These are phyloP conservation scores for Drosophila peninsularis DNA, from an alignment of 2,888 invertebrate species.

Conservation along the genomic window DNA sequence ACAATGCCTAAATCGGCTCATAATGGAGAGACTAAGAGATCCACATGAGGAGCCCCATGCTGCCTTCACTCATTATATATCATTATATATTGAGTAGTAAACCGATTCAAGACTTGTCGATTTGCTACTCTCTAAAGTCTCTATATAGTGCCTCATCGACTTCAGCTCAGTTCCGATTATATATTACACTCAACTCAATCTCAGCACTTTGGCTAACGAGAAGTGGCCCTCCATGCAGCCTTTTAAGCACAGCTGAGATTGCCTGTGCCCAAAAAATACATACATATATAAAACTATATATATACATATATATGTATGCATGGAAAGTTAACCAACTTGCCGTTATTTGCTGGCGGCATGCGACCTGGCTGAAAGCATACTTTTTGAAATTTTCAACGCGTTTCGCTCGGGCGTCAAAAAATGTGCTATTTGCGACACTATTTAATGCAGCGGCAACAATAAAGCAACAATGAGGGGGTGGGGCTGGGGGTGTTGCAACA, in stretches of 20 bases:
- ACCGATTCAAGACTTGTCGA: too few species aligned
- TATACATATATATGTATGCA: background rate
- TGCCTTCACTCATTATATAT: too few species aligned
- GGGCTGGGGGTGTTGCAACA: background rate
- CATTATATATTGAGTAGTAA: too few species aligned
- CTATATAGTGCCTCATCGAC: too few species aligned
- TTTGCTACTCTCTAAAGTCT: too few species aligned
- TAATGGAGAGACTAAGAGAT: too few species aligned
- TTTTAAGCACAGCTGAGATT: background rate
- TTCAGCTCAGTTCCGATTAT: too few species aligned
- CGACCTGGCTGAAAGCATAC: slow-evolving; percentile 36
- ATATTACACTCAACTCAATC: too few species aligned
- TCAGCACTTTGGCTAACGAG: too few species aligned
- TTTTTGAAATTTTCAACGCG: slow-evolving; percentile 15
- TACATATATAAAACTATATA: background rate
- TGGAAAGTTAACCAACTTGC: slow-evolving; percentile 15
- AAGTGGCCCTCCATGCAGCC: too few species aligned
- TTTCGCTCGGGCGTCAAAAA: slow-evolving; percentile 53
- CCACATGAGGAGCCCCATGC: too few species aligned
- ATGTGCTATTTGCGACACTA: slow-evolving; percentile 68
- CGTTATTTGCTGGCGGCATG: slow-evolving; percentile 32
- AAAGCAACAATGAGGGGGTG: background rate
- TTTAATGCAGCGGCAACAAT: slow-evolving; percentile 42
- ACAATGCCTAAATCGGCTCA: too few species aligned
- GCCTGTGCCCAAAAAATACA: background rate